Percentiles rank a stretch among this genome's conserved stretches.
These are phyloP conservation scores for Cryptotermes secundus DNA, from an alignment of 1,140 invertebrate genomes.

Conservation along the genomic window DNA sequence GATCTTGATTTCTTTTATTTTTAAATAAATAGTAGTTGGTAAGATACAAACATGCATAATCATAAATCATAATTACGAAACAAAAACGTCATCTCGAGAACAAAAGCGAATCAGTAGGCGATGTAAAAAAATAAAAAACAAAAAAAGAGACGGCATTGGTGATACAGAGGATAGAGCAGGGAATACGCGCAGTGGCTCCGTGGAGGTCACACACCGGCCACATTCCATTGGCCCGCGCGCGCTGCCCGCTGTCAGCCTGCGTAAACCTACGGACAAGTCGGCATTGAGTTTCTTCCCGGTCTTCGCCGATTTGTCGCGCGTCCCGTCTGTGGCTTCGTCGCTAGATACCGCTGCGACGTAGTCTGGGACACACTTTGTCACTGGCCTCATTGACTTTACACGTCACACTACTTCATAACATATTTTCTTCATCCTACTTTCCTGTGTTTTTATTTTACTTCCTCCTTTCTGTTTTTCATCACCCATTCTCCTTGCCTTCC, in stretches of 20 bases:
- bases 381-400: too few species aligned
- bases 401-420: too few species aligned
- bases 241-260: not conserved
- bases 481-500: too few species aligned
- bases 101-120: not conserved
- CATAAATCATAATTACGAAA: conserved; percentile 16
- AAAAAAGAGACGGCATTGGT: not conserved
- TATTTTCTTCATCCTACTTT: too few species aligned
- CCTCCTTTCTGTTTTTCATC: too few species aligned
- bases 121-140: not conserved
- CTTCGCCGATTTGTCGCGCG: not conserved
- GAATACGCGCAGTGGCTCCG: not conserved
- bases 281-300: not conserved
- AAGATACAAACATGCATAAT: not conserved
- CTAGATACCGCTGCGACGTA: too few species aligned
- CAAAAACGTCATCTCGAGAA: conserved; percentile 13
- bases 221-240: not conserved
- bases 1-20: not conserved
- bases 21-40: not conserved
- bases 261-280: not conserved
- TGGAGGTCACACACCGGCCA: not conserved
- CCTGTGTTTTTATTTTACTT: too few species aligned
- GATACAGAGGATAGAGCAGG: not conserved
- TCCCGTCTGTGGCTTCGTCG: too few species aligned
- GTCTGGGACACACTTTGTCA: too few species aligned